These are phyloP conservation scores for Lycia hirtaria DNA, from an alignment of 2,888 invertebrate species.

Conservation along the genomic window DNA sequence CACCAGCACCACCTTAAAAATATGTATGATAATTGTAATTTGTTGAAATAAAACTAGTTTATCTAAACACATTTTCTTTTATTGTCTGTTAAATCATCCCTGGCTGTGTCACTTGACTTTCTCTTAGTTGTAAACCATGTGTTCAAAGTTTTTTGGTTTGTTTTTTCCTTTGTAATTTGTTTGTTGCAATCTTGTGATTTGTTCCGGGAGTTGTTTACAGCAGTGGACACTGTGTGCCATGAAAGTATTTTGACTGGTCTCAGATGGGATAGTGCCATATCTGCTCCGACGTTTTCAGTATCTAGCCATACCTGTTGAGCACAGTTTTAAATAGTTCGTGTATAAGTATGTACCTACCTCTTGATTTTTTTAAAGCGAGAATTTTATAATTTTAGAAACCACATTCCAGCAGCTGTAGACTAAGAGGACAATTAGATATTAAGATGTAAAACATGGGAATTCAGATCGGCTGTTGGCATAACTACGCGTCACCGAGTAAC, in stretches of 20 bases:
- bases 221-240: slow-evolving; percentile 89
- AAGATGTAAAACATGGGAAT: too few relatives aligned
- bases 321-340: slow-evolving; percentile 48
- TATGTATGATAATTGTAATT: neutral
- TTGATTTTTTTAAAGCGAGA: too few relatives aligned
- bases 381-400: too few relatives aligned
- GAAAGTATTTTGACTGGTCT: slow-evolving; percentile 82
- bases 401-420: too few relatives aligned
- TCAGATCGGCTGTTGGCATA: too few relatives aligned
- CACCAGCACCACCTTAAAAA: neutral
- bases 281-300: slow-evolving; percentile 79
- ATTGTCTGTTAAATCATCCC: slow-evolving; percentile 42
- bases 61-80: slow-evolving; percentile 19
- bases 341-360: neutral
- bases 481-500: too few relatives aligned
- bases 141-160: slow-evolving; percentile 74
- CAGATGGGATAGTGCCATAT: slow-evolving; percentile 82
- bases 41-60: slow-evolving; percentile 24
- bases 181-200: slow-evolving; percentile 87
- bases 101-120: slow-evolving; percentile 48
- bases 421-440: too few relatives aligned
- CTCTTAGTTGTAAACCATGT: slow-evolving; percentile 74
- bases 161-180: slow-evolving; percentile 59
- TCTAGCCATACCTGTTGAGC: slow-evolving; percentile 90
- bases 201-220: slow-evolving; percentile 90